Conservation (phyloP, 2,113 vertebrate genomes). For the Butorides virescens region DNA sequence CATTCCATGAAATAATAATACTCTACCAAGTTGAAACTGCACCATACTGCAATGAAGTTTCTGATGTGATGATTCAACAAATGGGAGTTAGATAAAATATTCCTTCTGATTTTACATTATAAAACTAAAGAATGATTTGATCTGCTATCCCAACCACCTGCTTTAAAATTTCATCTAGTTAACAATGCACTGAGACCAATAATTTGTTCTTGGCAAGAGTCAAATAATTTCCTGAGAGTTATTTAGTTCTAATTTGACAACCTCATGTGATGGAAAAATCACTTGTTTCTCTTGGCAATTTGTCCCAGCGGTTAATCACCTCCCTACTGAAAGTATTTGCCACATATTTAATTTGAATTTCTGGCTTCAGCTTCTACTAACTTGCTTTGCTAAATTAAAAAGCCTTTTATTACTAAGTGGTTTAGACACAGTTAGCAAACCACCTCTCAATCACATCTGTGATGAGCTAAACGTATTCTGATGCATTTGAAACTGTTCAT, state of each 20-base stretch:
- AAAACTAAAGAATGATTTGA: background rate
- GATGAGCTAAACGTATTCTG: background rate
- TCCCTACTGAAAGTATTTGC: conserved; percentile 51
- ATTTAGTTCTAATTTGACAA: conserved; percentile 67
- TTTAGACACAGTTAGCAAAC: conserved; percentile 51
- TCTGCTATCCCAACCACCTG: conserved; percentile 23
- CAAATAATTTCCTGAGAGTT: conserved; percentile 61
- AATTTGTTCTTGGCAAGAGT: conserved; percentile 65
- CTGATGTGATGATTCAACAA: background rate
- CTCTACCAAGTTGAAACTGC: background rate
- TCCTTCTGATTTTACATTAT: background rate
- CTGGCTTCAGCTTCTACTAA: conserved; percentile 44
- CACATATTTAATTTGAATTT: conserved; percentile 61
- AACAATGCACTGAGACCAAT: conserved; percentile 57
- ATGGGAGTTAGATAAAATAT: background rate
- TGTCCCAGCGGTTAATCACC: conserved; percentile 60
- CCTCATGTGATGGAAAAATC: conserved; percentile 63
- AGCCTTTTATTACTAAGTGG: conserved; percentile 48
- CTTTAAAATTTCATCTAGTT: conserved; percentile 48
- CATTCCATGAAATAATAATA: background rate
- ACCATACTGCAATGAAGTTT: background rate
- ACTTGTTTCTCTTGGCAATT: conserved; percentile 68
- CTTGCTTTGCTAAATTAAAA: conserved; percentile 57
- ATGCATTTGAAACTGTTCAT: background rate
- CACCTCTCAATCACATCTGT: conserved; percentile 30